phyloP scores from a whole-genome alignment of 2,113 vertebrate species.

The Elephantulus edwardii region DNA sequence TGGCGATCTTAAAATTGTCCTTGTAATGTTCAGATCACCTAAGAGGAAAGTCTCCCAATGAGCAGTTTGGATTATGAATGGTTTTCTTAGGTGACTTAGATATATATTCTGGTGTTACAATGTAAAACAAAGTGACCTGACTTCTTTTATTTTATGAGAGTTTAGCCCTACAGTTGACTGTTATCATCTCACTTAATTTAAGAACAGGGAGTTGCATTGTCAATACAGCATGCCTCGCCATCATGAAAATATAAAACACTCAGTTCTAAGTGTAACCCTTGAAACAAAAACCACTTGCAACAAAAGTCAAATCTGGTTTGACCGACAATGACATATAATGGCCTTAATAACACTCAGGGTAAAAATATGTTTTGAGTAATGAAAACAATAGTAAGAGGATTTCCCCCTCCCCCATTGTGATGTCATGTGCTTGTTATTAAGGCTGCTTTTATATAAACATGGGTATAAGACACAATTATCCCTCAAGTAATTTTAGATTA shows the following conservation, averaged over 20 bases:
- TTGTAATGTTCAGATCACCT: background rate
- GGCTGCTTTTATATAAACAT: background rate
- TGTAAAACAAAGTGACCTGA: conserved; percentile 10
- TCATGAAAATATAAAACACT: background rate
- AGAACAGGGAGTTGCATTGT: background rate
- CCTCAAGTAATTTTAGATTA: background rate
- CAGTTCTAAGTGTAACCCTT: background rate
- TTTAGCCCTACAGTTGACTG: background rate
- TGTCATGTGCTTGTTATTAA: background rate
- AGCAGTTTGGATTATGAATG: conserved; percentile 36
- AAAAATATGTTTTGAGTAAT: conserved; percentile 14
- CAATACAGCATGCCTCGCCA: background rate
- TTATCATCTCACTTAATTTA: conserved; percentile 38
- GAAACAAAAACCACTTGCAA: background rate
- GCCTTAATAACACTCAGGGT: background rate
- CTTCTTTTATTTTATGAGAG: conserved; percentile 64
- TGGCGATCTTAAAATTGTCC: conserved; percentile 7
- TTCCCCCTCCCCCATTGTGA: background rate
- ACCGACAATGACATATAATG: too few relatives aligned
- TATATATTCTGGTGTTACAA: conserved; percentile 35
- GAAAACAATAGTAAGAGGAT: background rate
- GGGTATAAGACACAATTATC: background rate
- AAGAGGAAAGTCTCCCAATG: background rate
- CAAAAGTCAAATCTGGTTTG: background rate
- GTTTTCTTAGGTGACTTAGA: conserved; percentile 24